phyloP scores from a whole-genome alignment of 2,797 vertebrate genomes.

The Chrysocyon brachyurus region DNA sequence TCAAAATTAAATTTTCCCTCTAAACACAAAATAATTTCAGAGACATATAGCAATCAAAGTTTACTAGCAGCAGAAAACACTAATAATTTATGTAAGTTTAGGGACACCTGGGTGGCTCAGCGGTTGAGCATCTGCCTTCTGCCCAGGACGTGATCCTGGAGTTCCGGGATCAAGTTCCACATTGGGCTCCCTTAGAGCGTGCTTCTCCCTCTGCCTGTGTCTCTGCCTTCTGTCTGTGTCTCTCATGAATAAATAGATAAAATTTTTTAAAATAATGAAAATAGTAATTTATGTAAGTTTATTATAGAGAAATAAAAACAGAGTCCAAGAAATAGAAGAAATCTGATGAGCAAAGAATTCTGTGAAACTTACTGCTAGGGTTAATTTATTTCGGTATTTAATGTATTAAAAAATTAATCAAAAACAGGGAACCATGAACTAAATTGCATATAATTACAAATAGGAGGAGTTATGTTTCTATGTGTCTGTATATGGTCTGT shows the following conservation, averaged over 20 bases:
- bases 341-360: neutral
- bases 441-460: neutral
- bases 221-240: too few species aligned
- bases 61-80: neutral
- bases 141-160: too few species aligned
- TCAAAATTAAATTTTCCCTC: neutral
- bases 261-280: too few species aligned
- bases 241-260: too few species aligned
- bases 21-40: neutral
- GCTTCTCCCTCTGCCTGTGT: too few species aligned
- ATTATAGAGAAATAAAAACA: neutral
- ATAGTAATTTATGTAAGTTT: neutral
- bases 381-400: neutral
- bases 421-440: neutral
- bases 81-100: neutral
- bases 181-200: too few species aligned
- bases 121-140: too few species aligned
- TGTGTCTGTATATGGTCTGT: neutral
- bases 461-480: neutral
- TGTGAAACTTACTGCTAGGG: neutral
- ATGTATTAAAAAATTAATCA: neutral
- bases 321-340: neutral
- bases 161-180: too few species aligned
- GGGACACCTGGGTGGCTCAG: too few species aligned
- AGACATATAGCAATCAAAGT: neutral